phyloP scores from a whole-genome alignment of 2,797 vertebrate species.

The Melanogrammus aeglefinus region DNA sequence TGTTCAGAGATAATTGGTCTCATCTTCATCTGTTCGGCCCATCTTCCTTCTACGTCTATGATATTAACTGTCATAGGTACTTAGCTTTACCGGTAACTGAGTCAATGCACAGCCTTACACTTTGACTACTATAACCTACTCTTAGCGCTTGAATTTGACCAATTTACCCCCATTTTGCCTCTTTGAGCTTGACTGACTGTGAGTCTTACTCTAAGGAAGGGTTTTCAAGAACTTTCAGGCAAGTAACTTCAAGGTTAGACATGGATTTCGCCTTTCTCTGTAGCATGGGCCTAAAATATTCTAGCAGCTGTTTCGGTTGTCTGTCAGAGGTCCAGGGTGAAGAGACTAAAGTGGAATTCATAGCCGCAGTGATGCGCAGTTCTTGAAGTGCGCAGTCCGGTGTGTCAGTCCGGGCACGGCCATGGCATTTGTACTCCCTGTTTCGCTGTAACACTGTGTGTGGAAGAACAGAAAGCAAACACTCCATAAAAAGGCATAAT shows the following conservation, averaged over 20 bases:
- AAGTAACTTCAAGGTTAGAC: too few species aligned
- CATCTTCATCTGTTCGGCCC: background rate
- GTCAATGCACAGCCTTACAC: background rate
- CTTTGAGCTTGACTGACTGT: background rate
- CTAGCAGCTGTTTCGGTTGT: background rate
- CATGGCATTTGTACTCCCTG: background rate
- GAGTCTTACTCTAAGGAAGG: too few species aligned
- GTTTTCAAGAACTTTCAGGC: too few species aligned
- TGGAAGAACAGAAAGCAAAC: too few species aligned
- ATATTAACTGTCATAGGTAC: background rate
- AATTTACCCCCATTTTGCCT: background rate
- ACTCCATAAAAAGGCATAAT: too few species aligned
- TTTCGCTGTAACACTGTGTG: background rate
- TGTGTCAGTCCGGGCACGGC: too few species aligned
- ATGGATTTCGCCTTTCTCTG: background rate
- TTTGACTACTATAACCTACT: background rate
- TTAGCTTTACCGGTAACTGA: background rate
- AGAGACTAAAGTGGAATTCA: background rate
- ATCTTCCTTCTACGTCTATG: background rate
- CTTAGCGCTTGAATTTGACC: background rate
- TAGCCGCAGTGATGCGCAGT: background rate
- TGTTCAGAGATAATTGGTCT: background rate
- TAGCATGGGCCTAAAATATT: background rate
- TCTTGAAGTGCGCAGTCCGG: background rate
- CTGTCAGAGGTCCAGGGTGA: background rate